Conservation (phyloP, 2,113 vertebrate species). For the Pogona vitticeps region DNA sequence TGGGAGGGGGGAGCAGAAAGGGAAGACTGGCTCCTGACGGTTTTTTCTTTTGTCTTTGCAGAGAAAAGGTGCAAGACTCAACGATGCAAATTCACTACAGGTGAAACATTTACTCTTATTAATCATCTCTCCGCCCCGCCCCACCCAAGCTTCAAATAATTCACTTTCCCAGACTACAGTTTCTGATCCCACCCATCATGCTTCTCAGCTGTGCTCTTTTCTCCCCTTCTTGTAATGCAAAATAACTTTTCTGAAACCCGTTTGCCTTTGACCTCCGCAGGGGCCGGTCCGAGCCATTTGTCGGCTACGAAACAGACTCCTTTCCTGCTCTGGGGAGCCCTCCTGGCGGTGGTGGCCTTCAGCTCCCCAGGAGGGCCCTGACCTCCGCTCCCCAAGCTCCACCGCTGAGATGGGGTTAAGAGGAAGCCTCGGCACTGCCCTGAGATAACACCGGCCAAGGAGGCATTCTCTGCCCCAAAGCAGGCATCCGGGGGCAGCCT, state of each 20-base stretch:
- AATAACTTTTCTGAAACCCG: rapidly evolving
- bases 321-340: neutral
- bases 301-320: rapidly evolving
- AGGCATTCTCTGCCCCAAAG: neutral
- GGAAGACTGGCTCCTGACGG: rapidly evolving
- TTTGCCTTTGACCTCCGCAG: neutral
- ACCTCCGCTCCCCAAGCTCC: rapidly evolving
- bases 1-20: no score
- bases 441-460: no score
- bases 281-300: neutral
- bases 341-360: neutral
- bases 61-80: neutral
- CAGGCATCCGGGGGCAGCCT: no score
- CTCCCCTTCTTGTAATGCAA: neutral
- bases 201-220: no score
- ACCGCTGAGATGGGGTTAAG: neutral
- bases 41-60: neutral
- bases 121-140: no score
- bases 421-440: no score
- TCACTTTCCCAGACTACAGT: no score
- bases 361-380: neutral
- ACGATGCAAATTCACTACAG: neutral
- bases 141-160: neutral
- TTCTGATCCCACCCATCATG: no score
- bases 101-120: neutral